These are phyloP conservation scores for Ptychoptera albimana DNA, from an alignment of 2,888 invertebrate species.

Conservation along the genomic window DNA sequence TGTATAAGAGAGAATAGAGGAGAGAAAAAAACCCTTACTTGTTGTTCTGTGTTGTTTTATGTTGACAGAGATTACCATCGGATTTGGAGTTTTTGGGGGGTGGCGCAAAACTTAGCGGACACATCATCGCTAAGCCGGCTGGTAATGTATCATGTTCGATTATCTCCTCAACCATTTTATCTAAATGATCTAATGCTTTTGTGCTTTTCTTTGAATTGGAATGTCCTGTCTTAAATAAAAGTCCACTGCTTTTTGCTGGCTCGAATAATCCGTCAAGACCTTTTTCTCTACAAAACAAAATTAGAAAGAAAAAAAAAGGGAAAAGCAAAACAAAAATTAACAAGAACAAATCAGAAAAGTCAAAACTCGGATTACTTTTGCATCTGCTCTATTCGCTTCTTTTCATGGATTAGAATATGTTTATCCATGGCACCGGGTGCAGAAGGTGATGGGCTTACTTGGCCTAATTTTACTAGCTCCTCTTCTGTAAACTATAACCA, in stretches of 20 bases:
- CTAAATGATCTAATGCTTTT: conserved; percentile 28
- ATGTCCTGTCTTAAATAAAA: not conserved
- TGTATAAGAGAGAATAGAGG: no score
- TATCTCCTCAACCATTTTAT: conserved; percentile 31
- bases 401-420: not conserved
- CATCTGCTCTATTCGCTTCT: not conserved
- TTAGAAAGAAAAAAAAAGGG: no score
- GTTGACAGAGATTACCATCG: conserved; percentile 25
- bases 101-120: conserved; percentile 19
- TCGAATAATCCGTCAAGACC: no score
- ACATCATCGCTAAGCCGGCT: conserved; percentile 22
- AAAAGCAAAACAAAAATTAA: not conserved
- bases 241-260: no score
- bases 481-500: conserved; percentile 22
- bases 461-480: conserved; percentile 25
- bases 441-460: conserved; percentile 30
- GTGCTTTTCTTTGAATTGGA: conserved; percentile 21
- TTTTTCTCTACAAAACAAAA: no score
- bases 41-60: conserved; percentile 11
- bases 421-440: conserved; percentile 27
- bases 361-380: not conserved
- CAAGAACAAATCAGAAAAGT: not conserved
- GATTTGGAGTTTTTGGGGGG: conserved; percentile 26
- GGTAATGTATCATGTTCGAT: conserved; percentile 14
- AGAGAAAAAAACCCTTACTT: not conserved